Conservation (phyloP, 2,113 vertebrate genomes). For the Melanotaenia duboulayi region DNA sequence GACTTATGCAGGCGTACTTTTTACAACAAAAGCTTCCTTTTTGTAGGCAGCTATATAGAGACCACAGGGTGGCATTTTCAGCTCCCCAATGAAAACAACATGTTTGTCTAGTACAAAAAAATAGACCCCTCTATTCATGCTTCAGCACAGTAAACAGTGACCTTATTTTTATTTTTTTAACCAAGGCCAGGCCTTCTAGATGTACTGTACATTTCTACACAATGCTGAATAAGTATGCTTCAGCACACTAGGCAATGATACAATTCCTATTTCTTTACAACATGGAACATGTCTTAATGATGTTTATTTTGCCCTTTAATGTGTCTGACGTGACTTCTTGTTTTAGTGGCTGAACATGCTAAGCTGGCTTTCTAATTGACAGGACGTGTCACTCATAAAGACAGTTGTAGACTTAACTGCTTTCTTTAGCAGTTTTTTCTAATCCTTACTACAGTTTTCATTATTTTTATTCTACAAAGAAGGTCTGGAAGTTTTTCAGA, state of each 20-base stretch:
- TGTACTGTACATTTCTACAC: constrained; percentile 24
- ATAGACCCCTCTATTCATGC: constrained; percentile 49
- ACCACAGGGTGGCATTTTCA: constrained; percentile 70
- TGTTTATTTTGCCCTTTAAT: constrained; percentile 42
- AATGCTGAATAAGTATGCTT: constrained; percentile 29
- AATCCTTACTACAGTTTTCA: constrained; percentile 1
- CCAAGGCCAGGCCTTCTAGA: constrained; percentile 24
- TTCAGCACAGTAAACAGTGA: constrained; percentile 59
- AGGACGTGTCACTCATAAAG: constrained; percentile 44
- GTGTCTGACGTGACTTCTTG: constrained; percentile 52
- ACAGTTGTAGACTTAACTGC: constrained; percentile 37
- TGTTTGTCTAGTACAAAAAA: constrained; percentile 71
- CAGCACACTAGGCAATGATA: constrained; percentile 35
- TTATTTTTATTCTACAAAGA: constrained; percentile 8
- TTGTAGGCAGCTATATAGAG: constrained; percentile 45
- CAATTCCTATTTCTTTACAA: constrained; percentile 47
- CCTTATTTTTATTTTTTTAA: constrained; percentile 57
- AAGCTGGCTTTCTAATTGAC: constrained; percentile 42
- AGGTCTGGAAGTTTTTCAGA: constrained; percentile 2
- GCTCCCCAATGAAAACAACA: constrained; percentile 67
- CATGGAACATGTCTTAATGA: constrained; percentile 51
- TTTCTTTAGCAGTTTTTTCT: constrained; percentile 41
- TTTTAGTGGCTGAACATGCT: constrained; percentile 56
- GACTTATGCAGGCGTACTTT: constrained; percentile 45
- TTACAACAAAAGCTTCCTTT: constrained; percentile 56